Conservation (phyloP, 2,113 vertebrate species). For the Paramisgurnus dabryanus region DNA sequence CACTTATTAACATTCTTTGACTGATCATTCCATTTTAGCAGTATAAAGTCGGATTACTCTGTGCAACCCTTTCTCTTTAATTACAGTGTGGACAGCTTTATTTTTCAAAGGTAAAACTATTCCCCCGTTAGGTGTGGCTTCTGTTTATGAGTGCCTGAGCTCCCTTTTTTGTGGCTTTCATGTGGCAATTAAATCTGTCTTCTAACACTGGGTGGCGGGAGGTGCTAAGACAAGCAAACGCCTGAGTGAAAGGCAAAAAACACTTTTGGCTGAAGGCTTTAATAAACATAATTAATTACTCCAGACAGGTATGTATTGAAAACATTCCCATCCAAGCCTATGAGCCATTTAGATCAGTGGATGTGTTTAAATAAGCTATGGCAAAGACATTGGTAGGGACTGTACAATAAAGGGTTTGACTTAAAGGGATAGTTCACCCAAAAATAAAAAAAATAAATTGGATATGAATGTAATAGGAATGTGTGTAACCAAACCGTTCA, state of each 20-base stretch:
- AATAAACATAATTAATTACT: conserved; percentile 93
- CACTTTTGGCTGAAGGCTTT: conserved; percentile 83
- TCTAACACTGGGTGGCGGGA: conserved; percentile 80
- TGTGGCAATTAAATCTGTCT: conserved; percentile 83
- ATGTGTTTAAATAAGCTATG: conserved; percentile 65
- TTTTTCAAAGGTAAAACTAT: conserved; percentile 84
- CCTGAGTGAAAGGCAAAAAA: conserved; percentile 58
- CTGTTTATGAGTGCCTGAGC: conserved; percentile 78
- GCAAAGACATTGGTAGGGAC: conserved; percentile 37
- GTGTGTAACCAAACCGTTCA: too few species aligned
- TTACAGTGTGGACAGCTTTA: conserved; percentile 66
- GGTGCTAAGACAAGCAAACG: conserved; percentile 74
- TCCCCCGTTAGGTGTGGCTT: conserved; percentile 80
- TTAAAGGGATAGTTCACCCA: too few species aligned
- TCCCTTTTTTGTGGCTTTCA: conserved; percentile 86
- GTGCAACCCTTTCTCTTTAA: conserved; percentile 53
- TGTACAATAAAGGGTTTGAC: neutral
- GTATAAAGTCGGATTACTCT: conserved; percentile 44
- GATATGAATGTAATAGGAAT: too few species aligned
- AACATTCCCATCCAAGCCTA: conserved; percentile 68
- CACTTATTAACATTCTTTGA: conserved; percentile 45
- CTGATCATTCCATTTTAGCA: conserved; percentile 39
- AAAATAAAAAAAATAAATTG: too few species aligned
- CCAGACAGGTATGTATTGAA: conserved; percentile 88
- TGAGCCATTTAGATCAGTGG: conserved; percentile 66